Conservation (phyloP, 2,888 invertebrate genomes). For the Pristionchus japonicus region DNA sequence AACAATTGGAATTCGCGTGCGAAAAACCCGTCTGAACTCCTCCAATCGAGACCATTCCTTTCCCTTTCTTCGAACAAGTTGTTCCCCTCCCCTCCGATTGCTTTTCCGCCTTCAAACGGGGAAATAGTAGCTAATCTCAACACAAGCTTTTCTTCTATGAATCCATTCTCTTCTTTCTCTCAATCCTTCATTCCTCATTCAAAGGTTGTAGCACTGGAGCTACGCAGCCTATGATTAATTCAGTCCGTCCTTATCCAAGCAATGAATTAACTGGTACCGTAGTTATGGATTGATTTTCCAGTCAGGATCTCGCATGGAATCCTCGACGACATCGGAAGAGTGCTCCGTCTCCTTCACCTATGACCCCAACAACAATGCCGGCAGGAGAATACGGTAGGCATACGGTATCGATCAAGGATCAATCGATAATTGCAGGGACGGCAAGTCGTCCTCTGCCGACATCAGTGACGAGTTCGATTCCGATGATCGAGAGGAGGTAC, state of each 20-base stretch:
- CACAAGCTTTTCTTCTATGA: background rate
- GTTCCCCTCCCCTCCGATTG: too few relatives aligned
- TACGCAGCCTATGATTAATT: too few relatives aligned
- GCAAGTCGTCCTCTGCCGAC: slow-evolving; percentile 25
- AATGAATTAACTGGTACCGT: too few relatives aligned
- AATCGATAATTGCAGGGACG: background rate
- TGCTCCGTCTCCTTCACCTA: slow-evolving; percentile 65
- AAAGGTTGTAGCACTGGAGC: too few relatives aligned
- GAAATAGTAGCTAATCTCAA: slow-evolving; percentile 10
- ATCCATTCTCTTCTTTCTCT: background rate
- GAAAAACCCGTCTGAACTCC: background rate
- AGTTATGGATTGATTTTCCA: too few relatives aligned
- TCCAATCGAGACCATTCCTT: background rate
- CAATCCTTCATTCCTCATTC: background rate
- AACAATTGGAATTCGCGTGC: background rate
- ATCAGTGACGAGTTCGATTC: slow-evolving; percentile 33
- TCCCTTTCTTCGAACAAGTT: background rate
- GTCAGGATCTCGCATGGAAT: slow-evolving; percentile 35
- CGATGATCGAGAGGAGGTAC: slow-evolving; percentile 31
- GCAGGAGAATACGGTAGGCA: slow-evolving; percentile 14
- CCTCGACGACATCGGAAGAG: slow-evolving; percentile 53
- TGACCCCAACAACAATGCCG: slow-evolving; percentile 61
- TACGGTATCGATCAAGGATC: background rate
- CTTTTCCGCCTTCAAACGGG: too few relatives aligned
- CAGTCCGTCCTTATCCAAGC: too few relatives aligned